Evolutionary conservation across 2,113 vertebrate genomes (phyloP), one percentile per base, ranked within the genome.

Genomic region (Zapornia atra): DNA sequence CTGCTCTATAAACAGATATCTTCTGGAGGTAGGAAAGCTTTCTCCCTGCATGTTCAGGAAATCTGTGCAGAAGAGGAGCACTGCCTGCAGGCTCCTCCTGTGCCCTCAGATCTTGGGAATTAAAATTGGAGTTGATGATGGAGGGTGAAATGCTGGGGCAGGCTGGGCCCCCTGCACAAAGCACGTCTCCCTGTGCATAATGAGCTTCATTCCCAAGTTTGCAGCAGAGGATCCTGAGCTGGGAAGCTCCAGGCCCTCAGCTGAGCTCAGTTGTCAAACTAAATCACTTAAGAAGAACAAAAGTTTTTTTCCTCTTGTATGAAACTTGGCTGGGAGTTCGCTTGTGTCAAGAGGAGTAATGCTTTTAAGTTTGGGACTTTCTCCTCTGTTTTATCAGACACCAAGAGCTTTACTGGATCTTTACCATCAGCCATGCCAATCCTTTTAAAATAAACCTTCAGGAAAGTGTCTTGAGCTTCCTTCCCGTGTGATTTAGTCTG

Each of bases 1-100:
- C 1, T 21, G 2, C 8, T 19, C 78, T 1, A 2, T n/a, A 50
- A 51, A 34, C 1, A 25, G 13, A 12, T 22, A 48, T 10, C 21
- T 86, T 28, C 69, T 17, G 5, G 6, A 53, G 33, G 1, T 1
- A 50, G 50, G 54, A 12, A 53, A 66, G 26, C 17, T 85, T 54
- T 31, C 10, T 44, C 26, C 65, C 31, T 31, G 28, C 40, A 8
- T 40, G 34, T 51, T 50, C 5, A 4, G 69, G 4, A 36, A 4
- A 20, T 12, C 8, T 26, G 40, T 26, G 86, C 25, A 19, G 48
- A 12, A 31, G 61, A 33, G 48, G 25, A 69, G 28, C 29, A 0
- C 6, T 11, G 25, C 3, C 53, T 50, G 34, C 44, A 12, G 0
- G 0, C 25, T 16, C 60, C 48, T 68, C 6, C 28, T 24, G 53